These are phyloP conservation scores for Thelaira solivaga DNA, from an alignment of 2,888 invertebrate genomes.

Conservation along the genomic window DNA sequence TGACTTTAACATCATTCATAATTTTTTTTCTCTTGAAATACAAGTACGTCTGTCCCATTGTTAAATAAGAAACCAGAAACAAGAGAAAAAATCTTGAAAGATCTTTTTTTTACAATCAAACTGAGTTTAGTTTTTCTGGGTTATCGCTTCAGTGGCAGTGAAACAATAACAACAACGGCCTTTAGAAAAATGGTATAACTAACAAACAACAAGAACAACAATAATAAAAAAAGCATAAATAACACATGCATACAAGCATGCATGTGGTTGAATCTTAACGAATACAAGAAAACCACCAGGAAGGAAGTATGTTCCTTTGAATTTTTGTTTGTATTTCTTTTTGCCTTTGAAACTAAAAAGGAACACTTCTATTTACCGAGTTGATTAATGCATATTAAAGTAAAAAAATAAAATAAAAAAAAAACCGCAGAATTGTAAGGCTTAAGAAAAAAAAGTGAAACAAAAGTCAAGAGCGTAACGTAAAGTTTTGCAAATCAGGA, in stretches of 20 bases:
- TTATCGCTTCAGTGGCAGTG: constrained; percentile 57
- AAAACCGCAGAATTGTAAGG: too few species aligned
- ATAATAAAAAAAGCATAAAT: constrained; percentile 17
- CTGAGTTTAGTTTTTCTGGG: constrained; percentile 56
- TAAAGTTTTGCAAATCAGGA: neutral
- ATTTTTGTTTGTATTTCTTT: constrained; percentile 33
- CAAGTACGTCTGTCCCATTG: constrained; percentile 19
- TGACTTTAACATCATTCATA: constrained; percentile 49
- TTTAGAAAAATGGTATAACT: constrained; percentile 42
- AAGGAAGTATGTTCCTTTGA: constrained; percentile 55
- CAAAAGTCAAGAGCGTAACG: constrained; percentile 21
- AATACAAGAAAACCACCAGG: constrained; percentile 28
- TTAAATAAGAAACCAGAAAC: constrained; percentile 6
- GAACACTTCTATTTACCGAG: constrained; percentile 42
- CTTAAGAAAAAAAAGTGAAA: neutral
- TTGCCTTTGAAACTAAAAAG: constrained; percentile 14
- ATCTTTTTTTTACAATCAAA: constrained; percentile 19
- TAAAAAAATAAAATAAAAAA: neutral
- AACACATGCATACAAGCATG: too few species aligned
- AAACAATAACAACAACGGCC: constrained; percentile 35
- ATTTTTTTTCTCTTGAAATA: constrained; percentile 10
- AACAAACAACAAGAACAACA: constrained; percentile 4
- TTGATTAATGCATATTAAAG: constrained; percentile 33
- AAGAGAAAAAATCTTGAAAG: constrained; percentile 13
- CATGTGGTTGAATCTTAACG: constrained; percentile 44